Percentiles rank a stretch among this genome's conserved stretches.
phyloP scores from a whole-genome alignment of 2,113 vertebrate genomes.

The Lycaon pictus region DNA sequence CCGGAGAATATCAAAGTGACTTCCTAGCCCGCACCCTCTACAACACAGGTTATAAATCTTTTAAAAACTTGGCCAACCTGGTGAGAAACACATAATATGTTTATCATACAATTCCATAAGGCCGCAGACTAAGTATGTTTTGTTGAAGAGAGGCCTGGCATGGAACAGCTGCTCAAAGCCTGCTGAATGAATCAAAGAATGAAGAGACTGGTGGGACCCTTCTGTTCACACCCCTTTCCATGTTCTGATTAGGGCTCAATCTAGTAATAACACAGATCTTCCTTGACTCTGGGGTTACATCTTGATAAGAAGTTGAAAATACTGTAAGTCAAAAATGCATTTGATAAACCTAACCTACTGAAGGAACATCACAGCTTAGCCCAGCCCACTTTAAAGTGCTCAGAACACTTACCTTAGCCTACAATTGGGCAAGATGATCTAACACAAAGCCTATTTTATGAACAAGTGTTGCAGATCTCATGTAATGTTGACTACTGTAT shows the following conservation, averaged over 20 bases:
- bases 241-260: background rate
- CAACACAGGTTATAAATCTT: background rate
- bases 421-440: background rate
- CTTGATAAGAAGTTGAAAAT: background rate
- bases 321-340: background rate
- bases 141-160: background rate
- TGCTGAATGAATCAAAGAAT: background rate
- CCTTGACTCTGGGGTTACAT: background rate
- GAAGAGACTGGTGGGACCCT: background rate
- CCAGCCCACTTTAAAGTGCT: background rate
- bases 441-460: background rate
- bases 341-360: background rate
- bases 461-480: background rate
- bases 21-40: background rate
- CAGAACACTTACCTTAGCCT: background rate
- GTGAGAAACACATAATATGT: background rate
- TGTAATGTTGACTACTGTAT: background rate
- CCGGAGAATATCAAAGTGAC: background rate
- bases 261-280: background rate
- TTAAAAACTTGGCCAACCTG: background rate
- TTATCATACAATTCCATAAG: background rate
- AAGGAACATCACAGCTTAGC: background rate
- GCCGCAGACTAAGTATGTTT: background rate
- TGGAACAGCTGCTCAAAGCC: background rate
- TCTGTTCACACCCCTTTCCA: background rate